Base-by-base conservation (phyloP, 2,888 invertebrate genomes). In the Drosophila mercatorum region DNA sequence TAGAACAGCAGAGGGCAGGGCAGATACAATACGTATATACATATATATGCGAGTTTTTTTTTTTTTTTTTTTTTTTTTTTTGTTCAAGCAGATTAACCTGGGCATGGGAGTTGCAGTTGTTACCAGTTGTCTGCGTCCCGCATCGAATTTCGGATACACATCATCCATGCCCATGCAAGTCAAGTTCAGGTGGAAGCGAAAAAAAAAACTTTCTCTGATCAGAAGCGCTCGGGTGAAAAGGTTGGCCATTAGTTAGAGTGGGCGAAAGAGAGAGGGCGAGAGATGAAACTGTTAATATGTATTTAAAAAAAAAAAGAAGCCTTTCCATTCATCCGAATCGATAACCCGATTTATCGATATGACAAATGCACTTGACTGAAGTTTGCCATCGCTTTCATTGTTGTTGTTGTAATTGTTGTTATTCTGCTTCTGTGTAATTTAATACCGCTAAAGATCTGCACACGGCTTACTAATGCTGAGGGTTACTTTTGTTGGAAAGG, bases 91-190 rank as follows among this genome's bases (percentile, higher is more conserved):
- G 88, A 81, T 78, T 78, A 78, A 78, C 69, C 77, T 78, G 75
- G 74, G 60, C 57, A 57, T 69, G 61, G 55, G 59, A 63, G 63
- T 65, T 69, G 76, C 75, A 78, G 74, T 77, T 71, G 72, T 63
- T 72, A 55, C 46, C 72, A 62, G 57, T 71, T 65, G 71, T 77
- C 71, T 78, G 68, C 61, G 61, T 67, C 77, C 82, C 87, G 82
- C 82, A 83, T 87, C 88, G 85, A 87, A 87, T 87, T 83, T 84
- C 85, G 83, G 80, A 63, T 75, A 63, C 67, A 73, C 68, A 65
- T 67, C 77, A 75, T 70, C 68, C 43, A 22, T 36, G 43, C 52
- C 52, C 60, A 51, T 12, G 34, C 51, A 60, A 61, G 46, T 52
- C 41, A 59, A 55, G 63, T 63, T 68, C 72, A 66, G 59, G 46